Evolutionary conservation across 1,140 invertebrate genomes (phyloP).

Genomic region (Brachionus sp.): DNA sequence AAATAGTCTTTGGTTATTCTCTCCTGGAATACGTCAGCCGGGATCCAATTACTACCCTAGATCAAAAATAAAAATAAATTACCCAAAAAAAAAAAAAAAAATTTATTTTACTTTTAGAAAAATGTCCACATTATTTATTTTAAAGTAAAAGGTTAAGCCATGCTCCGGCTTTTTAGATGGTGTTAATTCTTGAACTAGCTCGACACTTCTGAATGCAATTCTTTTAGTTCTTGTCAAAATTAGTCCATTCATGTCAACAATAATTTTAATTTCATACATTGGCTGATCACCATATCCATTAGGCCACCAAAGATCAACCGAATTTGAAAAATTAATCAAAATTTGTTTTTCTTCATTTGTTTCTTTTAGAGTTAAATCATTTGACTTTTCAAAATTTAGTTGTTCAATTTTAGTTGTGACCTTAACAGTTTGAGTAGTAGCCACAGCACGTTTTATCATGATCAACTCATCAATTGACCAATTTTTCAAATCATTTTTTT

Average conservation of each 20-base stretch:
- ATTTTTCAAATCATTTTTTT: not conserved
- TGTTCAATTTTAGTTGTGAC: not conserved
- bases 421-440: not conserved
- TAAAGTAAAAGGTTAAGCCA: conserved; percentile 75
- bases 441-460: not conserved
- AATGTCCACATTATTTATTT: conserved; percentile 79
- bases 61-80: not conserved
- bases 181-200: conserved; percentile 62
- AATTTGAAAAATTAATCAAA: not conserved
- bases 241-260: conserved; percentile 53
- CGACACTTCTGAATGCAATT: conserved; percentile 81
- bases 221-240: conserved; percentile 56
- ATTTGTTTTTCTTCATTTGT: not conserved
- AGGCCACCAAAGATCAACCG: conserved; percentile 76
- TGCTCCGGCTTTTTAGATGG: not conserved
- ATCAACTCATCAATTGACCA: conserved; percentile 1
- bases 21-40: conserved; percentile 80
- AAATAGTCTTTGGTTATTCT: conserved; percentile 60
- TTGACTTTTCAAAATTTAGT: not conserved
- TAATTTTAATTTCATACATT: conserved; percentile 70
- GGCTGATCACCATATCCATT: conserved; percentile 81
- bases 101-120: conserved; percentile 72
- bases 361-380: not conserved
- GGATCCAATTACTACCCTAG: conserved; percentile 84
- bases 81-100: not conserved